Evolutionary conservation across 2,888 invertebrate species (phyloP).

Genomic region (Penaeus monodon): DNA sequence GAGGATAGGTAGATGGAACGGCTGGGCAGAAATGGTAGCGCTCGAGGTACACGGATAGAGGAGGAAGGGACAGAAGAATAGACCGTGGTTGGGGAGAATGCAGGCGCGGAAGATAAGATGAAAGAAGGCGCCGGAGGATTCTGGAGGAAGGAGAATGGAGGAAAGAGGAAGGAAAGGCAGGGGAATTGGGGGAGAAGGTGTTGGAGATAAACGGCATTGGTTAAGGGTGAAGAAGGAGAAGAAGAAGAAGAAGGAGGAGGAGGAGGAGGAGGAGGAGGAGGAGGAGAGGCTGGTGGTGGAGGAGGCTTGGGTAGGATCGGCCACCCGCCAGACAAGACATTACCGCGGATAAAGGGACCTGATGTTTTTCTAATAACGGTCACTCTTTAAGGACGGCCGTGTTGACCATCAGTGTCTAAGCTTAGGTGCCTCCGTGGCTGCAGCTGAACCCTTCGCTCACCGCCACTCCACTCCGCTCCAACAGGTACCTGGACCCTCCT

Average conservation of each 20-base stretch:
- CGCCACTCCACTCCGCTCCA: neutral
- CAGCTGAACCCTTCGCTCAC: slow-evolving; percentile 5
- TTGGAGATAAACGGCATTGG: neutral
- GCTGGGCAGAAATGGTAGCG: neutral
- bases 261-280: neutral
- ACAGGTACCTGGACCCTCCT: too few species aligned
- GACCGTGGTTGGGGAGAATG: too few species aligned
- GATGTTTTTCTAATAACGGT: slow-evolving; percentile 52
- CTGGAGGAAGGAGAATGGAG: neutral
- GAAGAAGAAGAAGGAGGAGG: neutral
- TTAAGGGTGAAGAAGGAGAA: neutral
- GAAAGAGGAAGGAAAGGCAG: neutral
- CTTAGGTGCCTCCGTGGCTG: slow-evolving; percentile 30
- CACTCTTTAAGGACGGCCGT: slow-evolving; percentile 37
- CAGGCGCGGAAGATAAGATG: neutral
- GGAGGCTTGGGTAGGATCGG: slow-evolving; percentile 5
- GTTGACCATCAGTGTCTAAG: slow-evolving; percentile 38
- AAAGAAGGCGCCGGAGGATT: neutral
- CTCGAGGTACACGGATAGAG: neutral
- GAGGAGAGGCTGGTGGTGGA: neutral
- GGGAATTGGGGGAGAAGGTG: neutral
- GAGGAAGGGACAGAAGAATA: too few species aligned
- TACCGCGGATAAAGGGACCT: slow-evolving; percentile 41
- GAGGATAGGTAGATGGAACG: too few species aligned
- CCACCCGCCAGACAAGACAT: slow-evolving; percentile 45